Evolutionary conservation across 2,797 vertebrate species (phyloP), one percentile per base, ranked within the genome.

Genomic region (Calcarius lapponicus): DNA sequence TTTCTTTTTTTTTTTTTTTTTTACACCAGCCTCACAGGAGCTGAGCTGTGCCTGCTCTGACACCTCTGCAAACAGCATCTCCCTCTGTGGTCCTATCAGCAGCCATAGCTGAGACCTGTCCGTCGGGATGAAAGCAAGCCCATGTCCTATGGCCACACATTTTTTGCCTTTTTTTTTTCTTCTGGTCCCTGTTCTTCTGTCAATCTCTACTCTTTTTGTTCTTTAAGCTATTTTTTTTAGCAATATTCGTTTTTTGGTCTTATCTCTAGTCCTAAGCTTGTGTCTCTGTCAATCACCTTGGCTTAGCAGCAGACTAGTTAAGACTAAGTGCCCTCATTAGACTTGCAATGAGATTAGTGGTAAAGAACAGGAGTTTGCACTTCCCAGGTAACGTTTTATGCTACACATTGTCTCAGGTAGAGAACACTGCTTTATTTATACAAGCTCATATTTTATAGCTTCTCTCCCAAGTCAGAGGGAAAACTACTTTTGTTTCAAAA

Each of bases 401-500:
- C 48, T 70, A 28, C 19, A 17, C 64, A n/a, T 64, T 73, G 24
- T 86, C 53, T 84, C 53, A 81, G 67, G 24, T 29, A 90, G 60
- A 86, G 24, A 70, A 48, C 32, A 24, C 21, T 62, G 53, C 67
- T 92, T 67, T 67, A 76, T 76, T 76, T 94, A 64, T 2, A 80
- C 4, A 58, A 80, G 53, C 56, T 93, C 1, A 0, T 78, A 70
- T 80, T 72, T 56, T 57, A 75, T 38, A 76, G 48, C 16, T 82
- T 86, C 25, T 57, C 56, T 91, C 47, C 11, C 28, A 82, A 54
- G 69, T 53, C 48, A 60, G 74, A 95, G 74, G 56, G 34, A 70
- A 75, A 69, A 83, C 80, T 66, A 85, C 91, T 89, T 96, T 75
- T 69, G 38, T 75, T 93, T 91, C 32, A 91, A 84, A 72, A 94